Base-by-base conservation (phyloP, 2,797 vertebrate genomes). In the Gadopsis marmoratus region DNA sequence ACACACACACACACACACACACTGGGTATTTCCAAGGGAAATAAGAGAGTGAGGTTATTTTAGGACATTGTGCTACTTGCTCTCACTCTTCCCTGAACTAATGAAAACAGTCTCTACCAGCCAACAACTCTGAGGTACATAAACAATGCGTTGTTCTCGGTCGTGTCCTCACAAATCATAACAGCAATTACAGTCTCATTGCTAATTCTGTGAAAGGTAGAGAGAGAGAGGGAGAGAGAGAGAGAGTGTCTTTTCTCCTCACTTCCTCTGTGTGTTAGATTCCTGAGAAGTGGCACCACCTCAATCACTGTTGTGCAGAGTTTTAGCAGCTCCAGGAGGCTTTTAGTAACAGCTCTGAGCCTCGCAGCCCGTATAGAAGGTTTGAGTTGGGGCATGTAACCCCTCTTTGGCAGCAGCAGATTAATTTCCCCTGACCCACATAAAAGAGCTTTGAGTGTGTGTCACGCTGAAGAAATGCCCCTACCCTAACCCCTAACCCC, bases 21-120 rank as follows among this genome's bases (percentile, higher is more conserved):
- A 55, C 48, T 63, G 89, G 91, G 92, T 90, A 90, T 91, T 93
- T 93, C 91, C 90, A 89, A 87, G 78, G 87, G 88, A 90, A 91
- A 92, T 81, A 80, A 87, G 61, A 64, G 58, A 84, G 80, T 82
- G 43, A 54, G 77, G 85, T 86, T 89, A 85, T 78, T 86, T 81
- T 78, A 89, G 81, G 77, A 84, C 78, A 77, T 51, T 62, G 68
- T 61, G 33, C 71, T 78, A 58, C 72, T 81, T 76, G 73, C 62
- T 81, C 71, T 84, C 33, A 70, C 58, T 82, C 71, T 55, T 71
- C 59, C 47, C 63, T 75, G 71, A 83, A 75, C 29, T 60, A 74
- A 81, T 86, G 45, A 87, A 89, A 85, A 73, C 50, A 58, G 10
- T 58, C 47, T 82, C 45, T 48, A 45, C 41, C 29, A 62, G 39